phyloP scores from a whole-genome alignment of 2,888 invertebrate genomes.

The Incurvaria masculella region DNA sequence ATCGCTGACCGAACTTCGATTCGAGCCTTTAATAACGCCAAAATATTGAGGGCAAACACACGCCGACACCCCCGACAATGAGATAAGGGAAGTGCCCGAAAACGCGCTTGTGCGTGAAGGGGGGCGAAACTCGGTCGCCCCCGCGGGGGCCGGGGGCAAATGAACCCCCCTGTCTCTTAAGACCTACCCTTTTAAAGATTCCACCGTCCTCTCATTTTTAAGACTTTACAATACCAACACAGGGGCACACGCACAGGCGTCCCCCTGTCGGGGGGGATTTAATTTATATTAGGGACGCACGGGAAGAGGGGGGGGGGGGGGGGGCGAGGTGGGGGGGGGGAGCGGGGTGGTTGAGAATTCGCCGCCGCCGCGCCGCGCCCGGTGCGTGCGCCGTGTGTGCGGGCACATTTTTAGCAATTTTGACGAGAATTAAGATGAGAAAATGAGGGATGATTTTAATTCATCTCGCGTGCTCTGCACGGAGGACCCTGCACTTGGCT shows the following conservation, averaged over 20 bases:
- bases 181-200: conserved; percentile 57
- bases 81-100: conserved; percentile 39
- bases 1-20: background rate
- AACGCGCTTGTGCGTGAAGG: conserved; percentile 38
- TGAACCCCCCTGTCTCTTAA: conserved; percentile 37
- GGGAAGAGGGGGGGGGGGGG: background rate
- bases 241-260: conserved; percentile 26
- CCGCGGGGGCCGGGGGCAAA: conserved; percentile 19
- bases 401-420: conserved; percentile 14
- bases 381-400: conserved; percentile 1
- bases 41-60: background rate
- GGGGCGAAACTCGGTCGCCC: conserved; percentile 26
- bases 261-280: conserved; percentile 30
- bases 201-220: conserved; percentile 54
- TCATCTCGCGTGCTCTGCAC: background rate
- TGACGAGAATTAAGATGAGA: conserved; percentile 23
- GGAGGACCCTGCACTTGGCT: background rate
- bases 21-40: background rate
- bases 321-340: background rate
- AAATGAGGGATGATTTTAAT: conserved; percentile 7
- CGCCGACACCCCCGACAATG: conserved; percentile 48
- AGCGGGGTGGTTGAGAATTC: background rate
- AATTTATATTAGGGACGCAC: conserved; percentile 34
- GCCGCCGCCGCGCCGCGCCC: conserved; percentile 21
- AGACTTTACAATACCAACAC: conserved; percentile 54